A percentile compares a stretch with the other conserved stretches of the same genome.
Conservation (phyloP, 2,113 vertebrate species). For the Tachuris rubrigastra region DNA sequence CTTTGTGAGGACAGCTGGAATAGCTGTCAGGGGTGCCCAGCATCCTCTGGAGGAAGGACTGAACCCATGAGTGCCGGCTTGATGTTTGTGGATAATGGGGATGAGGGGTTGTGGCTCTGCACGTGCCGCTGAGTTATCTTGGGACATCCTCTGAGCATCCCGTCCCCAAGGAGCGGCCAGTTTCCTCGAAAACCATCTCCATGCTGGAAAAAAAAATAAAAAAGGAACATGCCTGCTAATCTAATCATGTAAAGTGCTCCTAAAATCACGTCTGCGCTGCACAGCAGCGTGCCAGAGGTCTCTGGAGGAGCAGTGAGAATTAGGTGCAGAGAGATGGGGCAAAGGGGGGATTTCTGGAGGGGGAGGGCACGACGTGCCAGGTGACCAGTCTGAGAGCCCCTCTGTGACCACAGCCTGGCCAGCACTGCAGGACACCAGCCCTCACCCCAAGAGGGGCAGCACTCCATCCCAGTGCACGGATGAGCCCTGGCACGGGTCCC, state of each 20-base stretch:
- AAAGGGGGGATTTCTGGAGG: neutral
- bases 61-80: neutral
- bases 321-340: neutral
- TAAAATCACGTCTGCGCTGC: neutral
- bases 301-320: neutral
- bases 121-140: neutral
- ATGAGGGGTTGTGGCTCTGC: neutral
- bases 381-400: neutral
- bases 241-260: neutral
- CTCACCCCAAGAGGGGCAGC: neutral
- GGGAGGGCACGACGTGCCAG: accelerated
- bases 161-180: neutral
- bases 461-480: accelerated
- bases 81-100: accelerated
- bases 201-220: neutral
- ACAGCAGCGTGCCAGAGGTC: neutral
- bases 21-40: neutral
- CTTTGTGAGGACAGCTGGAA: neutral
- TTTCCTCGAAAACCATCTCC: neutral
- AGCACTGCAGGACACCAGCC: neutral
- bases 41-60: neutral
- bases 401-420: accelerated
- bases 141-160: neutral
- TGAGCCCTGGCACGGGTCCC: neutral
- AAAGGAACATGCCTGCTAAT: neutral